Evolutionary conservation across 2,113 vertebrate genomes (phyloP), one percentile per base, ranked within the genome.

Genomic region (Heptranchias perlo): DNA sequence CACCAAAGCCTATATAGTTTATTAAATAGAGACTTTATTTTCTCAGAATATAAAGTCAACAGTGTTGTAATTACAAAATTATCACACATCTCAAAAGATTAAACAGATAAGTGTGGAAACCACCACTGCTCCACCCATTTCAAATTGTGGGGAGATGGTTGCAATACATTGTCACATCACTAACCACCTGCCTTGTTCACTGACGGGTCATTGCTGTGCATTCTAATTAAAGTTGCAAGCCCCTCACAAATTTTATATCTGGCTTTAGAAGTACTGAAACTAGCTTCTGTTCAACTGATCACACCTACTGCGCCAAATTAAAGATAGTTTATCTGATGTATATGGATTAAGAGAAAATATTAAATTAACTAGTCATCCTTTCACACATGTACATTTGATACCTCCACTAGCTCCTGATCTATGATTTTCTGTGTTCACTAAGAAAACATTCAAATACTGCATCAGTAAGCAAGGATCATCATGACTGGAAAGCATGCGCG

Each of bases 31-130:
- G 28, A 35, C 49, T 47, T 1, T 31, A 73, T 89, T 58, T 58
- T 2, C 86, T 89, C 49, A 31, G 86, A 58, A 52, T 54, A 89
- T 49, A 47, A 86, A 23, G 44, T 8, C 49, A 52, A 7, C 86
- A 54, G 31, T 31, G 25, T 89, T 54, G 8, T 31, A 31, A 5
- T 28, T 35, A 58, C 49, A 52, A 89, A 35, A 58, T 2, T 28
- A 35, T 89, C 86, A 89, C 86, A 35, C 54, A 92, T 92, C 35
- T 92, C 16, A 92, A 92, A 92, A 92, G 35, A 54, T 92, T 92
- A 62, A 31, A 62, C 21, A 39, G 52, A 62, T 62, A 62, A 39
- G 89, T 92, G 31, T n/a, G 52, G 62, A 49, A 92, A 62, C 89
- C 35, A 62, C 54, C 35, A 39, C 54, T 92, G 58, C 31, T 61